Conservation (phyloP, 1,140 invertebrate species). For the Apis dorsata region DNA sequence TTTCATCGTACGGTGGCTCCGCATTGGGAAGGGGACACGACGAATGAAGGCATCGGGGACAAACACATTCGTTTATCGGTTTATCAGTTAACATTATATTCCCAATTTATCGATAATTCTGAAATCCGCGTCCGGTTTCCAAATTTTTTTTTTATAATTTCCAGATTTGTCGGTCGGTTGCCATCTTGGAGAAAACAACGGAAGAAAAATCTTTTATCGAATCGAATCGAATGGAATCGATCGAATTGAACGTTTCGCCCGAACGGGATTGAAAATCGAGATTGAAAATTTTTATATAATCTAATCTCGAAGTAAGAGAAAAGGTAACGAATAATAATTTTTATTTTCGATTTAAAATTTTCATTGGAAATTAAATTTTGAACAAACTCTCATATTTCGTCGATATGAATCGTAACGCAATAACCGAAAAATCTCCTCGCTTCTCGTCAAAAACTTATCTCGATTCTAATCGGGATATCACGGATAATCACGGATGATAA, state of each 20-base stretch:
- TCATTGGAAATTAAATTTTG: neutral
- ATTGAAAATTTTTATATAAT: no score
- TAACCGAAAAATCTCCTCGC: no score
- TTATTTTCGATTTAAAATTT: neutral
- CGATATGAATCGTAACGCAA: no score
- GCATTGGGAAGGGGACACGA: conserved; percentile 12
- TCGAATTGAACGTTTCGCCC: neutral
- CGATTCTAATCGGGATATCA: neutral
- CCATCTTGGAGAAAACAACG: conserved; percentile 6
- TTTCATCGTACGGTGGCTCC: conserved; percentile 55
- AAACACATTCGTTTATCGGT: neutral
- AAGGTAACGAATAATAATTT: neutral
- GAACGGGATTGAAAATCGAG: no score
- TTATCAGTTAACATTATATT: conserved; percentile 20
- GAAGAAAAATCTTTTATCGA: neutral
- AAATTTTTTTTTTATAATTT: neutral
- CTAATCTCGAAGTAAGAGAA: no score
- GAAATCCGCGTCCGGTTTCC: no score
- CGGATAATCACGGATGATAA: no score
- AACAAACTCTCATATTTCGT: conserved; percentile 6
- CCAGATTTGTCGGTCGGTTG: neutral
- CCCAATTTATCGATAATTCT: neutral
- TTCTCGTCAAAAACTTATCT: no score
- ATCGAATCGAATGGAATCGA: neutral
- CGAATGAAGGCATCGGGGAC: conserved; percentile 12